Conservation (phyloP, 2,797 vertebrate species). For the Sebastes glaucus region DNA sequence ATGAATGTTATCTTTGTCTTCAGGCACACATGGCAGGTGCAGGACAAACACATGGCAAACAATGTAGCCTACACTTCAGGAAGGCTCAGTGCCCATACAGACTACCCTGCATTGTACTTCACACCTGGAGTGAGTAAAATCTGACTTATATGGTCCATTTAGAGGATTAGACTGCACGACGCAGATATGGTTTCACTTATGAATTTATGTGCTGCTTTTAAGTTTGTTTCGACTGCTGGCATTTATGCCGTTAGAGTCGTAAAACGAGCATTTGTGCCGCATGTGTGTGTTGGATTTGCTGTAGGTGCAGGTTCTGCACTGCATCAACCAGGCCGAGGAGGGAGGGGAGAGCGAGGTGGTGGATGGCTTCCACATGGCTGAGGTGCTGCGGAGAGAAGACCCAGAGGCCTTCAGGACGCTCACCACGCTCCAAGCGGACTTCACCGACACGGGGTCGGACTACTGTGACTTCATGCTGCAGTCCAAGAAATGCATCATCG, state of each 20-base stretch:
- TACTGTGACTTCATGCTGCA: conserved; percentile 95
- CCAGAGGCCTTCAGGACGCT: conserved; percentile 88
- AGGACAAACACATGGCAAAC: conserved; percentile 92
- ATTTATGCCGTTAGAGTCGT: not conserved
- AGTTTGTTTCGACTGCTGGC: not conserved
- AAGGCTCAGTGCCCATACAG: conserved; percentile 90
- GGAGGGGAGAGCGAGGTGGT: conserved; percentile 92
- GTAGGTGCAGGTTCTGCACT: conserved; percentile 95
- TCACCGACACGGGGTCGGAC: conserved; percentile 90
- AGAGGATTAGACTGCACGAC: not conserved
- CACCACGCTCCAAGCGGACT: conserved; percentile 87
- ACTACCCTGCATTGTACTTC: conserved; percentile 92
- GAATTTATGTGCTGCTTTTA: not conserved
- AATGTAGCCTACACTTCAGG: conserved; percentile 94
- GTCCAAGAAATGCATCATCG: conserved; percentile 91
- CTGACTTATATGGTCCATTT: not conserved
- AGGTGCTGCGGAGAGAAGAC: conserved; percentile 85
- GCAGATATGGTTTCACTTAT: not conserved
- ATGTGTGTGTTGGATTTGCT: conserved; percentile 11
- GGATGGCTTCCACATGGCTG: conserved; percentile 90
- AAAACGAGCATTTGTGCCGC: conserved; percentile 8
- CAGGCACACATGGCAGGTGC: conserved; percentile 96
- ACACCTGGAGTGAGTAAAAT: conserved; percentile 91
- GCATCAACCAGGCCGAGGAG: conserved; percentile 87
- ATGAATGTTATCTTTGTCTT: conserved; percentile 47